phyloP scores from a whole-genome alignment of 2,113 vertebrate genomes.

The Microcebus griseorufus region DNA sequence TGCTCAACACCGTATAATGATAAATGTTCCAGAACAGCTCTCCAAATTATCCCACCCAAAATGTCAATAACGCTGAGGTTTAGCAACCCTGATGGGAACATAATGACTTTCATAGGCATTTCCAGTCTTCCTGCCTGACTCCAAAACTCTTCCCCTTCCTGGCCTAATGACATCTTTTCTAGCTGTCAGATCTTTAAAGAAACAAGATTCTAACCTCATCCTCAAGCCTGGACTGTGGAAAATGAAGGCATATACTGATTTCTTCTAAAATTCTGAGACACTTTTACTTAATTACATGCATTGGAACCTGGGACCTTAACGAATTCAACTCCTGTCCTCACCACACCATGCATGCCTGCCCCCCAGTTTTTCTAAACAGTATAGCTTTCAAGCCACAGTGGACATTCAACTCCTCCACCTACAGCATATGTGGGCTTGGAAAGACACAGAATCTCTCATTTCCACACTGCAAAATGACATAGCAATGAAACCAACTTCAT shows the following conservation, averaged over 20 bases:
- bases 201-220: neutral
- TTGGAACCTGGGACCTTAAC: neutral
- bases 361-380: neutral
- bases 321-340: neutral
- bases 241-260: neutral
- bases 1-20: neutral
- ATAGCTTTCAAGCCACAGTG: neutral
- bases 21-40: too few relatives aligned
- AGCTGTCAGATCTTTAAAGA: neutral
- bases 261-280: neutral
- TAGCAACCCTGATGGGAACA: neutral
- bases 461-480: neutral
- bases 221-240: neutral
- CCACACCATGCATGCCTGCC: rapidly evolving
- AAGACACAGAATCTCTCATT: neutral
- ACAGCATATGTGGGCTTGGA: neutral
- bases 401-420: neutral
- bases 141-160: neutral
- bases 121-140: neutral
- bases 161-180: neutral
- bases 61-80: neutral
- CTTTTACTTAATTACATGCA: neutral
- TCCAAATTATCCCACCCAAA: neutral
- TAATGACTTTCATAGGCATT: neutral
- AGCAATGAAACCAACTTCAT: neutral